A percentile compares a stretch with the other conserved stretches of the same genome.
Evolutionary conservation across 2,113 vertebrate species (phyloP).

Genomic region (Limanda limanda): DNA sequence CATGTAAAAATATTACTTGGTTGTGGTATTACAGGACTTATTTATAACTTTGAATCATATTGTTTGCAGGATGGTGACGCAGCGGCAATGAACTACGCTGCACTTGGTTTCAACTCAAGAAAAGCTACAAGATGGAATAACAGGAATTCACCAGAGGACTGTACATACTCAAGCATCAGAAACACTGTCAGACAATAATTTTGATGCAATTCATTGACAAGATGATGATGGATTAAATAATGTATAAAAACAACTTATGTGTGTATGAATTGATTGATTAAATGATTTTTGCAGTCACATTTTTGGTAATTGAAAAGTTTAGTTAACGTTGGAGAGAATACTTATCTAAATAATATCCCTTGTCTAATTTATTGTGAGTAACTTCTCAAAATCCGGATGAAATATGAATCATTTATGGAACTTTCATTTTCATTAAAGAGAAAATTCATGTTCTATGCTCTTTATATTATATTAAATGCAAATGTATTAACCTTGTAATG

Average conservation of each 20-base stretch:
- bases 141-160: not conserved
- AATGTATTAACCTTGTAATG: too few species aligned
- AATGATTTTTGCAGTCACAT: not conserved
- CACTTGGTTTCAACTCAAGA: constrained; percentile 48
- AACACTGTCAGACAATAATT: not conserved
- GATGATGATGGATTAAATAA: too few species aligned
- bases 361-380: not conserved
- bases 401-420: not conserved
- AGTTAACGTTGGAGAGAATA: not conserved
- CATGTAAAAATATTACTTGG: not conserved
- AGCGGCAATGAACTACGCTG: constrained; percentile 24
- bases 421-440: not conserved
- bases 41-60: not conserved
- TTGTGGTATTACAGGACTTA: not conserved
- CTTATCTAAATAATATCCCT: not conserved
- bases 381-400: not conserved
- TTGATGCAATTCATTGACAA: too few species aligned
- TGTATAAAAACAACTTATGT: too few species aligned
- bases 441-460: not conserved
- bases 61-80: constrained; percentile 30
- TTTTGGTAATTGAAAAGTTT: not conserved
- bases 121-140: constrained; percentile 22
- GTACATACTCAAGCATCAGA: constrained; percentile 27
- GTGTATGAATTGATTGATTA: too few species aligned
- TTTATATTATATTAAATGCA: not conserved